Conservation (phyloP, 2,888 invertebrate species). For the Neria commutata region DNA sequence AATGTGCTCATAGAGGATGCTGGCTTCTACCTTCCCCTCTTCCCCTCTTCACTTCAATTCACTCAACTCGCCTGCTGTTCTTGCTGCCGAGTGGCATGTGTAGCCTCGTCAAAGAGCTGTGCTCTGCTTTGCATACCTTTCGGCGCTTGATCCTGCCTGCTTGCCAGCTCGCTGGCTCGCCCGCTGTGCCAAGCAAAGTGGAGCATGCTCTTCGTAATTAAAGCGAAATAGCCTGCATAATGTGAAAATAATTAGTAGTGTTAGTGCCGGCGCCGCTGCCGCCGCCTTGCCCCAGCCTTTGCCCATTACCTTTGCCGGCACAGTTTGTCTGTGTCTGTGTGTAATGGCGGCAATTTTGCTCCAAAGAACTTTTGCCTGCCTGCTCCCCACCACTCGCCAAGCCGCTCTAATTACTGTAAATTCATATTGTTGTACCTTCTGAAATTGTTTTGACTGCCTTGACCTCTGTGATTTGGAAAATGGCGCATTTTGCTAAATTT, state of each 20-base stretch:
- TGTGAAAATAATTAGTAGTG: slow-evolving; percentile 54
- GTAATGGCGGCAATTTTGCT: neutral
- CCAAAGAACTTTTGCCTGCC: neutral
- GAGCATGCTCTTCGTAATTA: slow-evolving; percentile 49
- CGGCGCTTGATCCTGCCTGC: neutral
- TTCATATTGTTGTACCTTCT: neutral
- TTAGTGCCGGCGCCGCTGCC: slow-evolving; percentile 39
- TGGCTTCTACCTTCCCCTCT: neutral
- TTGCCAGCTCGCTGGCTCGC: neutral
- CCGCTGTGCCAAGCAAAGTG: slow-evolving; percentile 42
- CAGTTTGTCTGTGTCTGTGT: neutral
- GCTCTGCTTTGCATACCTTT: neutral
- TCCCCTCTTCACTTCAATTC: neutral
- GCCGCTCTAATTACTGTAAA: neutral
- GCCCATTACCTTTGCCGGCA: slow-evolving; percentile 2
- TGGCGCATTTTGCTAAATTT: too few species aligned
- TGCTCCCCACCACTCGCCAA: neutral
- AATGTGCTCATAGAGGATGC: too few species aligned
- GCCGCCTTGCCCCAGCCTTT: slow-evolving; percentile 24
- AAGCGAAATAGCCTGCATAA: slow-evolving; percentile 54
- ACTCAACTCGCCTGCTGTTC: neutral
- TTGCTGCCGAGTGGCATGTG: neutral
- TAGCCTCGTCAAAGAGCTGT: too few species aligned
- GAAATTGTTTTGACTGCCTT: neutral
- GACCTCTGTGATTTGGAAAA: too few species aligned